phyloP scores from a whole-genome alignment of 2,888 invertebrate genomes.

The Agriotes lineatus region DNA sequence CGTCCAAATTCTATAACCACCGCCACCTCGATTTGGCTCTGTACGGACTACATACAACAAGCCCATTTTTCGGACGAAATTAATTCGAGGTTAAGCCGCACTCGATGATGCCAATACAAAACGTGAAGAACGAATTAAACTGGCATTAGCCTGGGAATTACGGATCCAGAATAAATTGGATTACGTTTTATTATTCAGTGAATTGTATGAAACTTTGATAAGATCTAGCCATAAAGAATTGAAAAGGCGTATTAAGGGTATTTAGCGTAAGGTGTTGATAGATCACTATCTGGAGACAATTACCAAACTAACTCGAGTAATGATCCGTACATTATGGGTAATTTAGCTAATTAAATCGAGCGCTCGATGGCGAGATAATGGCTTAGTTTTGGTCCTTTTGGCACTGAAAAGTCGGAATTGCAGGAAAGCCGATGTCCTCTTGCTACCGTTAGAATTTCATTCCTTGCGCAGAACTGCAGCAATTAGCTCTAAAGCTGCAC shows the following conservation, averaged over 20 bases:
- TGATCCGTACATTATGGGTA: conserved; percentile 39
- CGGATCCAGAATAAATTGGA: conserved; percentile 35
- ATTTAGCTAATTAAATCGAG: conserved; percentile 40
- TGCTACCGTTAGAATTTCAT: background rate
- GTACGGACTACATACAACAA: background rate
- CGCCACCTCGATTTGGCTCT: too few species aligned
- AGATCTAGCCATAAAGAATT: conserved; percentile 32
- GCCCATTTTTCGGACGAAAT: background rate
- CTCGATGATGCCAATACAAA: conserved; percentile 19
- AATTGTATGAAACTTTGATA: conserved; percentile 34
- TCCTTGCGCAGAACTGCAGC: conserved; percentile 10
- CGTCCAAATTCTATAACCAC: too few species aligned
- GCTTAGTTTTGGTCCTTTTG: background rate
- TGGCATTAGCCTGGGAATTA: conserved; percentile 23
- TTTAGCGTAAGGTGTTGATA: conserved; percentile 49
- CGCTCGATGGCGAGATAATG: conserved; percentile 5
- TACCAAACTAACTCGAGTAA: conserved; percentile 44
- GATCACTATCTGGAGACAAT: conserved; percentile 49
- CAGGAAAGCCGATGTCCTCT: conserved; percentile 13
- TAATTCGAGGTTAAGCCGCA: conserved; percentile 16
- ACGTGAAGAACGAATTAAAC: conserved; percentile 22
- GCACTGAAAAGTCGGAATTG: background rate
- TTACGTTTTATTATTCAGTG: conserved; percentile 21
- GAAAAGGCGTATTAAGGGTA: conserved; percentile 33
- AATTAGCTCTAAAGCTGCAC: conserved; percentile 23